Evolutionary conservation across 2,113 vertebrate species (phyloP), one percentile per base, ranked within the genome.

Genomic region (Empidonax alnorum): DNA sequence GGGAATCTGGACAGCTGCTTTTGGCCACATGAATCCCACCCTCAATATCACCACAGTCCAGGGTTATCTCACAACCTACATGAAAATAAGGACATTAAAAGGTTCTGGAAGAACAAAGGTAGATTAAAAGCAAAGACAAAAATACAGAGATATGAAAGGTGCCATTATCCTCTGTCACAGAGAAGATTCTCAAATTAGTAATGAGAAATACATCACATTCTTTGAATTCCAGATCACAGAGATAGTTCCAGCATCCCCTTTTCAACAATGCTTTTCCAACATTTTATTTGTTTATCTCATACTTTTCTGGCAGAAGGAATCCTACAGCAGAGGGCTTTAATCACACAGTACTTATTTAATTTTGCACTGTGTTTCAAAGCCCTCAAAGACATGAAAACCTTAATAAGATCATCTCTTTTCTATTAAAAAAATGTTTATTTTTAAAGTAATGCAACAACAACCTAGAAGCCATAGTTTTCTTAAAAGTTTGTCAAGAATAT

Each of bases 1-100:
- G 35, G 35, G 37, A 58, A 53, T 9, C 22, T n/a, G 66, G 25
- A 58, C 33, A 83, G 61, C 27, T 85, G 2, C 56, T 65, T 84
- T 16, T 53, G 65, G 12, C 25, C 53, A 86, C 24, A 12, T 18
- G 23, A 87, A 73, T 63, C 39, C 33, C 18, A 33, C 23, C 30
- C 35, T 37, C 1, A 3, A 33, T 7, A 31, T 5, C 0, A 7
- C 62, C 20, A 4, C 4, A 75, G n/a, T 10, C 39, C 56, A 47
- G 39, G 21, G 19, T 69, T 80, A 39, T 35, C 42, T 61, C 58
- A 69, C 15, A 83, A 71, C 11, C 28, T 61, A 67, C 18, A 47
- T 23, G 67, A 76, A 79, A 91, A 80, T 16, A 41, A 67, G 10
- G 25, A n/a, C n/a, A 44, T 49, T 52, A 53, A 66, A 84, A 84